Evolutionary conservation across 2,888 invertebrate genomes (phyloP).

Genomic region (Drosophila paracracens): DNA sequence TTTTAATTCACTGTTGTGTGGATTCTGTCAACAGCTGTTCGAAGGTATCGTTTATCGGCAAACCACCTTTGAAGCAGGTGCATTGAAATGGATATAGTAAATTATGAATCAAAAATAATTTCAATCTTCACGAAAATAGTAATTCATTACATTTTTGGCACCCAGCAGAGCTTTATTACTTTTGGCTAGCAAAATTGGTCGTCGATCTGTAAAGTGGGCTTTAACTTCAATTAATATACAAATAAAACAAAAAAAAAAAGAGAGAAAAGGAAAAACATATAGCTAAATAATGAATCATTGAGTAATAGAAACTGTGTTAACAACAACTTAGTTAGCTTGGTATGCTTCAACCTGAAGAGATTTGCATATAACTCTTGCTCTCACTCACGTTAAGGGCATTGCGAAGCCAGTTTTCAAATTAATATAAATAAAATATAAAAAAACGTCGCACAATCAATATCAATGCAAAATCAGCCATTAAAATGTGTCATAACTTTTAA

Average conservation of each 20-base stretch:
- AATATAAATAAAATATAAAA: neutral
- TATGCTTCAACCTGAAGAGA: neutral
- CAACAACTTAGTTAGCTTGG: neutral
- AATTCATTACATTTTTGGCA: neutral
- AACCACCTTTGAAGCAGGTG: too few species aligned
- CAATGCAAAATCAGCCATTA: constrained; percentile 46
- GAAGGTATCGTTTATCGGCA: too few species aligned
- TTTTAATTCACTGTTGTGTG: too few species aligned
- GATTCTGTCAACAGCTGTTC: too few species aligned
- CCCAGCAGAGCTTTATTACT: neutral
- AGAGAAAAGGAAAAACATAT: neutral
- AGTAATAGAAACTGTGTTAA: neutral
- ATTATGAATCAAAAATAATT: neutral
- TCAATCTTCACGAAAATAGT: neutral
- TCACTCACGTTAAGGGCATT: neutral
- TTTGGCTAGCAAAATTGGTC: neutral
- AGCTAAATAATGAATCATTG: neutral
- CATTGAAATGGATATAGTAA: neutral
- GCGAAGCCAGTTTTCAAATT: constrained; percentile 15
- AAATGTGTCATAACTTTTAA: constrained; percentile 56
- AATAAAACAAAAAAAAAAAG: neutral
- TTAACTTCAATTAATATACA: neutral
- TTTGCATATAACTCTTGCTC: neutral
- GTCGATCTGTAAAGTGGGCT: neutral
- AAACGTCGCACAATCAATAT: constrained; percentile 23